Evolutionary conservation across 2,797 vertebrate species (phyloP).

Genomic region (Trichosurus vulpecula): DNA sequence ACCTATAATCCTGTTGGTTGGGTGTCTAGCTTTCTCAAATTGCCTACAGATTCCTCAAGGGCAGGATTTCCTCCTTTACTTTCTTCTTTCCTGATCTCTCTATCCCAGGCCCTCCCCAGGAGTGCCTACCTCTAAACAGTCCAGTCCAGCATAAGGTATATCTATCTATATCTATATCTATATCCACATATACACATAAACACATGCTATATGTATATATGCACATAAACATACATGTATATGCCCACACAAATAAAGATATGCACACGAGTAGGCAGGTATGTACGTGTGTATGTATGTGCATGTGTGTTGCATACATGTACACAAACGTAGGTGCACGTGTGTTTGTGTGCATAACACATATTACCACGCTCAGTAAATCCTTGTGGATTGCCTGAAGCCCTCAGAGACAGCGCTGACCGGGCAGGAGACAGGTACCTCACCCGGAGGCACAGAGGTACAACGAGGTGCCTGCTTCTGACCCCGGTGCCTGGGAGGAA

Average conservation of each 20-base stretch:
- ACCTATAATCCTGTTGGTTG: not conserved
- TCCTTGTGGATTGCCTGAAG: not conserved
- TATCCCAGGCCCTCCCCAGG: not conserved
- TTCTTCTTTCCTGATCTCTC: not conserved
- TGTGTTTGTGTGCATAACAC: too few species aligned
- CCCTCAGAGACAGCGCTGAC: too few species aligned
- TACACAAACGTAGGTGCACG: too few species aligned
- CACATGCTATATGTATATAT: too few species aligned
- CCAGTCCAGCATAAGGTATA: not conserved
- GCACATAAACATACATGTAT: too few species aligned
- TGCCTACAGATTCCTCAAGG: not conserved
- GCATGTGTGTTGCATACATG: too few species aligned
- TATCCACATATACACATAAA: too few species aligned
- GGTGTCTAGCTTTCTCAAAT: not conserved
- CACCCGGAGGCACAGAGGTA: not conserved
- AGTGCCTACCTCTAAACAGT: not conserved
- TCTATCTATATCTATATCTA: not conserved
- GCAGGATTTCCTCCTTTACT: too few species aligned
- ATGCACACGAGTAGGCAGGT: too few species aligned
- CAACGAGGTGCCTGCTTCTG: not conserved
- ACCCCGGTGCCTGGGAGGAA: not conserved
- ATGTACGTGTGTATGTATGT: accelerated
- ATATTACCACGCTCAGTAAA: not conserved
- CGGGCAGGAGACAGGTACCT: too few species aligned
- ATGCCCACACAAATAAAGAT: too few species aligned